phyloP scores from a whole-genome alignment of 2,797 vertebrate genomes.

The Smutsia gigantea region DNA sequence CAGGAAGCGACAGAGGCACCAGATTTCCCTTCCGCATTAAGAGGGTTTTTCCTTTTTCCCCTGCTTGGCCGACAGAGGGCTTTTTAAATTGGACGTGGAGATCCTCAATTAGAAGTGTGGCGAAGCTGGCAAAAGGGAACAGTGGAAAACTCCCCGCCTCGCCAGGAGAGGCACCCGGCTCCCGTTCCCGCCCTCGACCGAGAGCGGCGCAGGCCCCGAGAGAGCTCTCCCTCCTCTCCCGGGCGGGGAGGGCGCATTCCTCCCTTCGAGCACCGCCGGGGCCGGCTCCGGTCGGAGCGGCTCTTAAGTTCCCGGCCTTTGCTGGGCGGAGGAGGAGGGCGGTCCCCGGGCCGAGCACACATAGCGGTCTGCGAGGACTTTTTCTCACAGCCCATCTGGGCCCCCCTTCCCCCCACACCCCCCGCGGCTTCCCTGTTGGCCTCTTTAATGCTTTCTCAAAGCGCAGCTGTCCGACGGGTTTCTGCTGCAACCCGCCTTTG shows the following conservation, averaged over 20 bases:
- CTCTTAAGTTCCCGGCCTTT: background rate
- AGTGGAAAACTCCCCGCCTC: background rate
- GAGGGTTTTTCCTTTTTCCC: constrained; percentile 4
- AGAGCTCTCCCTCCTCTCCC: background rate
- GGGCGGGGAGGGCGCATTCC: background rate
- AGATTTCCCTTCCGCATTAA: constrained; percentile 64
- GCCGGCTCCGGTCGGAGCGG: background rate
- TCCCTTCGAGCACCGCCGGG: background rate
- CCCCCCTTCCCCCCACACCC: background rate
- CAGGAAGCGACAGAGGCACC: constrained; percentile 60
- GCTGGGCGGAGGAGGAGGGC: background rate
- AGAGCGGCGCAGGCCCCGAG: background rate
- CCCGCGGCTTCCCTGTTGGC: background rate
- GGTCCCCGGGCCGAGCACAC: background rate
- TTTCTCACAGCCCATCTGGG: background rate
- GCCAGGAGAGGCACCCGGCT: constrained; percentile 27
- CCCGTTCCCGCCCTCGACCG: background rate
- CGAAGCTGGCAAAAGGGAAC: constrained; percentile 48
- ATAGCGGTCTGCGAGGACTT: background rate
- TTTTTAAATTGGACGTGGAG: constrained; percentile 68
- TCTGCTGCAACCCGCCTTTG: background rate
- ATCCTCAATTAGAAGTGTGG: constrained; percentile 61
- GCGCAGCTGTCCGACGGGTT: background rate
- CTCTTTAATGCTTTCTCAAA: background rate
- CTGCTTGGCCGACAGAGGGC: constrained; percentile 4